Evolutionary conservation across 2,797 vertebrate genomes (phyloP), one percentile per base, ranked within the genome.

Genomic region (Pseudochirops corinnae): DNA sequence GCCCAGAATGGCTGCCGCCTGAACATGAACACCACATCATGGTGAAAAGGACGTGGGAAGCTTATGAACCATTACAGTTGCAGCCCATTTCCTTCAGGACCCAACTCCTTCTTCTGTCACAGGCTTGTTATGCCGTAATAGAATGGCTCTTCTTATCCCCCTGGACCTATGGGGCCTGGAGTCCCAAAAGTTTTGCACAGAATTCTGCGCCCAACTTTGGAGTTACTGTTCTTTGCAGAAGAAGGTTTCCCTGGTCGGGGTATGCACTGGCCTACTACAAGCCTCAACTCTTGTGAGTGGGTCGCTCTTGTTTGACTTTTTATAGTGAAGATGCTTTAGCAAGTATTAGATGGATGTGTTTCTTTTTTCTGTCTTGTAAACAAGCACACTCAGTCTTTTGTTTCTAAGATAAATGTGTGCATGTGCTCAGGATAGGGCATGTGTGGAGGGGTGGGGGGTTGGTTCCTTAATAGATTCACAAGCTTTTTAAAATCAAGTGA

Each of bases 121-220:
- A 93, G 74, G 93, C 94, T 95, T 96, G 91, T 97, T 97, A 97
- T 96, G 92, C 90, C 96, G 94, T 57, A 93, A 97, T 95, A 96
- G 94, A 97, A 97, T 87, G 93, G 92, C 55, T 97, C 56, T 55
- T 87, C 82, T 60, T 94, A 56, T 96, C 90, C 93, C 74, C 92
- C 92, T 55, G 93, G 91, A 97, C 94, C 31, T 94, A 95, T 6
- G 18, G 33, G 14, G 9, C 4, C 12, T 62, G 31, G 31, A 67
- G 4, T 5, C 62, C 12, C 33, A 28, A 5, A 67, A 67, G 14
- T 67, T n/a, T 18, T 6, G 16, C 33, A 16, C 50, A 46, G 2
- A 5, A 58, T 56, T 14, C 7, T n/a, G 39, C 13, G 14, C 46
- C 82, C 53, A 94, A 0, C 4, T 90, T 53, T 91, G 95, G 60